A percentile compares a stretch with the other conserved stretches of the same genome.
Conservation (phyloP, 2,113 vertebrate species). For the Castor canadensis region DNA sequence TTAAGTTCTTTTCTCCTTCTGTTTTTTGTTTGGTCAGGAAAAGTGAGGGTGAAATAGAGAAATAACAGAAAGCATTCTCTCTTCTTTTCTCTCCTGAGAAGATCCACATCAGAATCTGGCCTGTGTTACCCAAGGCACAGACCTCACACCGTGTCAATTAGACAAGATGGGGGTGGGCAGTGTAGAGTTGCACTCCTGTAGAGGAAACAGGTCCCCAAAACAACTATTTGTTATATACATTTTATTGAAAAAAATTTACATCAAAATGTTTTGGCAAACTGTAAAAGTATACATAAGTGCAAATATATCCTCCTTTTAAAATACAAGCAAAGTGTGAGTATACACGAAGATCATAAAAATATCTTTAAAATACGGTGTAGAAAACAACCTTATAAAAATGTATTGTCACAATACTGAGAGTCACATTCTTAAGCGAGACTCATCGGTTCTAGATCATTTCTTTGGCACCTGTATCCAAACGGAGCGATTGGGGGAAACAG, state of each 20-base stretch:
- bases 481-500: conserved; percentile 7
- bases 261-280: conserved; percentile 88
- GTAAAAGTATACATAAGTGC: conserved; percentile 96
- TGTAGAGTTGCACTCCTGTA: neutral
- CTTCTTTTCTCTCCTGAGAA: conserved; percentile 18
- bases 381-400: conserved; percentile 82
- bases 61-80: neutral
- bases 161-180: neutral
- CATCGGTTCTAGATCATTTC: conserved; percentile 73
- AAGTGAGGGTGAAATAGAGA: neutral
- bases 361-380: conserved; percentile 85
- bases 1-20: conserved; percentile 57
- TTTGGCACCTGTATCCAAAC: conserved; percentile 76
- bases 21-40: conserved; percentile 53
- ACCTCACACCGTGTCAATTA: conserved; percentile 37
- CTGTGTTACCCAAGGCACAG: neutral
- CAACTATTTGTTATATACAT: conserved; percentile 88
- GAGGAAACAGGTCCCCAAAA: conserved; percentile 23
- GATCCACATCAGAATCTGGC: conserved; percentile 1
- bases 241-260: conserved; percentile 95
- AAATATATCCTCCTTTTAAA: conserved; percentile 92
- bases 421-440: conserved; percentile 76
- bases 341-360: conserved; percentile 86
- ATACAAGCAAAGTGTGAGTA: conserved; percentile 90
- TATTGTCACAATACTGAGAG: conserved; percentile 81